These are phyloP conservation scores for Listronotus oregonensis DNA, from an alignment of 1,140 invertebrate species.

Conservation along the genomic window DNA sequence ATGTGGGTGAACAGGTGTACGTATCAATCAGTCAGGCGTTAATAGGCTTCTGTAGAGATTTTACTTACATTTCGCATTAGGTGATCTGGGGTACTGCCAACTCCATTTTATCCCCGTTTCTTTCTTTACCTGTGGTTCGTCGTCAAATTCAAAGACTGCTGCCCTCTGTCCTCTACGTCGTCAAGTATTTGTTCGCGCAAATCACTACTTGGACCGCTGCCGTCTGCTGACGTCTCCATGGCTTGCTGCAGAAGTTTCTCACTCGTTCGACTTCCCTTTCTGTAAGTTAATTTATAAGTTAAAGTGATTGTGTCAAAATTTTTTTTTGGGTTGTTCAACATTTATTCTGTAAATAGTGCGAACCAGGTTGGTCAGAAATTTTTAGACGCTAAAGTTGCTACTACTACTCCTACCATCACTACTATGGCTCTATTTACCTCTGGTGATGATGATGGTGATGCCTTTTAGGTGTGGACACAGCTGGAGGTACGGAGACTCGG, in stretches of 20 bases:
- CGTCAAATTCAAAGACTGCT: conserved; percentile 53
- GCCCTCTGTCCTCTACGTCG: conserved; percentile 33
- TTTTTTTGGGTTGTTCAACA: not conserved
- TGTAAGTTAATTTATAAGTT: not conserved
- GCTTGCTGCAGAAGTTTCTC: conserved; percentile 34
- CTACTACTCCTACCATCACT: no score
- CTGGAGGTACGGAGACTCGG: conserved; percentile 31
- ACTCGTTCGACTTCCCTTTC: conserved; percentile 38
- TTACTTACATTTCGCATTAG: conserved; percentile 44
- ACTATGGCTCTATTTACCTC: conserved; percentile 8
- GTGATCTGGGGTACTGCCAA: conserved; percentile 51
- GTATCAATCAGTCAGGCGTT: no score
- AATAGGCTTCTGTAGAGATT: no score
- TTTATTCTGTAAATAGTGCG: no score
- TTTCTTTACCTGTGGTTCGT: conserved; percentile 45
- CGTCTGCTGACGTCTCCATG: conserved; percentile 4
- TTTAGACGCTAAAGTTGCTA: no score
- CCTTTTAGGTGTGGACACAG: conserved; percentile 27
- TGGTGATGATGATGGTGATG: conserved; percentile 31
- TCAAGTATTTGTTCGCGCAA: conserved; percentile 34
- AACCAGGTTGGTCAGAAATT: no score
- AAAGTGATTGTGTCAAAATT: not conserved
- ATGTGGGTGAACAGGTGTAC: not conserved
- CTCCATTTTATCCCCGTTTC: conserved; percentile 44
- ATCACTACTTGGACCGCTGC: conserved; percentile 1